A percentile compares a stretch with the other conserved stretches of the same genome.
phyloP scores from a whole-genome alignment of 2,113 vertebrate genomes.

The Speoplatyrhinus poulsoni region DNA sequence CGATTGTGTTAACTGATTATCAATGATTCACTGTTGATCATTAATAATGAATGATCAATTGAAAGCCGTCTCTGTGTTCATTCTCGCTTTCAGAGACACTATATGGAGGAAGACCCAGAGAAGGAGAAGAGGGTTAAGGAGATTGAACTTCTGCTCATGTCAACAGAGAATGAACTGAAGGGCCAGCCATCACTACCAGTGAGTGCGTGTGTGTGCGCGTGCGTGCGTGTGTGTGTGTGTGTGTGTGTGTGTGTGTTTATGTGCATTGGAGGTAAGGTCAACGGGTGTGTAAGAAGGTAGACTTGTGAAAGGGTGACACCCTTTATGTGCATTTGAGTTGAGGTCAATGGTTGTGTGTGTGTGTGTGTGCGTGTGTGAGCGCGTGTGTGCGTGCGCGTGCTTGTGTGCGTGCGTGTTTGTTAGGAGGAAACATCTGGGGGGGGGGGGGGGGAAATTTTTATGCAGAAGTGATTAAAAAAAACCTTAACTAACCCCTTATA shows the following conservation, averaged over 20 bases:
- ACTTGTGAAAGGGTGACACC: slow-evolving; percentile 28
- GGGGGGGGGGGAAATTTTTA: slow-evolving; percentile 45
- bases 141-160: slow-evolving; percentile 98
- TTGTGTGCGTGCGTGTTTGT: background rate
- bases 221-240: slow-evolving; percentile 28
- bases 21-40: no score
- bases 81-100: slow-evolving; percentile 87
- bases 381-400: background rate
- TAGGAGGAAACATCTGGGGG: slow-evolving; percentile 81
- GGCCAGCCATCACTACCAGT: slow-evolving; percentile 91
- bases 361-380: background rate
- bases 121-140: slow-evolving; percentile 99
- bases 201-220: slow-evolving; percentile 74
- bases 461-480: slow-evolving; percentile 70
- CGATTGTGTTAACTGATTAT: no score
- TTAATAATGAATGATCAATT: no score
- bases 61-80: slow-evolving; percentile 5
- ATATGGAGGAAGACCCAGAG: slow-evolving; percentile 97
- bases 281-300: slow-evolving; percentile 16
- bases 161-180: slow-evolving; percentile 97
- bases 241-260: slow-evolving; percentile 14
- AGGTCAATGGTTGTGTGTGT: slow-evolving; percentile 9
- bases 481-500: slow-evolving; percentile 49
- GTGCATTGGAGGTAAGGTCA: slow-evolving; percentile 19
- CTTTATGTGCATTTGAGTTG: slow-evolving; percentile 40